Evolutionary conservation across 2,888 invertebrate species (phyloP), one percentile per base, ranked within the genome.

Genomic region (Hydrotaea diabolus): DNA sequence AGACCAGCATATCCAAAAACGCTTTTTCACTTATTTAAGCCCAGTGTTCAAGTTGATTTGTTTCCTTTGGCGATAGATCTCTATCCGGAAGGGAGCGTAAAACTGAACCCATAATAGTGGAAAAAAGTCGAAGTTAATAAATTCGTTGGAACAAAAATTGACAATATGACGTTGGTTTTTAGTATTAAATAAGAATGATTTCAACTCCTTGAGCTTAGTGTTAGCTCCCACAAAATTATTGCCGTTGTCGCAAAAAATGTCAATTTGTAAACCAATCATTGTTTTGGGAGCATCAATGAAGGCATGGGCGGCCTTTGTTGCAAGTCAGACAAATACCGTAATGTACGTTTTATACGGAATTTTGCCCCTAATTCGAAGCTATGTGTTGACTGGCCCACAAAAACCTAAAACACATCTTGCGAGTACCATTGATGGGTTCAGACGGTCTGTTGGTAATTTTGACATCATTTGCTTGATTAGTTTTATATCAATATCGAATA

Each of bases 311-410:
- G 81, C 79, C 8, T 83, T 79, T 5, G 75, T 80, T 17, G 78
- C 59, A 7, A 85, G 43, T 11, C 83, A 81, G 15, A 85, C 69
- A 43, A 84, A 84, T 19, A 82, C 79, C 5, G 77, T 75, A 23
- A 82, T 74, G 57, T 84, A 84, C 13, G 82, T 77, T 77, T 85
- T 83, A 21, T 78, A 66, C 4, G 80, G 80, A 36, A 59, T 73
- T 46, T 80, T 82, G 13, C 81, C 85, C n/a, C 86, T 78, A 26
- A 85, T 85, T n/a, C 62, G 64, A 9, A 78, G 23, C 23, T 69
- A 72, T 8, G 64, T 77, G 53, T 76, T 53, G 2, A 85, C 78
- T 59, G 85, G 76, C 39, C 83, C 80, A 55, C 79, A 85, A 17
- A 82, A 87, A n/a, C 83, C 80, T 9, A 84, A 62, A 31, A 55